Evolutionary conservation across 2,797 vertebrate species (phyloP).

Genomic region (Phyllotis vaccarum): DNA sequence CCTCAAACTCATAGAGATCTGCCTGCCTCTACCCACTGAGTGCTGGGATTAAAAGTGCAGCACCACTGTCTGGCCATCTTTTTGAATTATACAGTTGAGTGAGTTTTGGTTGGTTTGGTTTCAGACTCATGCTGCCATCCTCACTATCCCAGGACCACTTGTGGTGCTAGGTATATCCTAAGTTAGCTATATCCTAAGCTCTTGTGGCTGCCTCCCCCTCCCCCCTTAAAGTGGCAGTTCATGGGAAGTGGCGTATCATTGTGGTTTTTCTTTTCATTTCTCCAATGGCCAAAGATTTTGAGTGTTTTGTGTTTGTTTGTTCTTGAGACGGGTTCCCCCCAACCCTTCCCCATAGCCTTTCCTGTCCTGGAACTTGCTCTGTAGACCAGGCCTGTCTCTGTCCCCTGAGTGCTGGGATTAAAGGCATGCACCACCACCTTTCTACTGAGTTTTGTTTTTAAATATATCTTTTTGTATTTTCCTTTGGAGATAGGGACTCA

Average conservation of each 20-base stretch:
- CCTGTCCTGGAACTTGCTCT: not conserved
- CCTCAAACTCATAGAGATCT: not conserved
- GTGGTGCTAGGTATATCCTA: not conserved
- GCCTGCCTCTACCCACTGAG: not conserved
- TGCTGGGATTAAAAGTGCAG: not conserved
- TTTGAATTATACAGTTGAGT: not conserved
- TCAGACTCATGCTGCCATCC: not conserved
- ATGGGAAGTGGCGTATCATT: not conserved
- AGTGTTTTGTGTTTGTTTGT: not conserved
- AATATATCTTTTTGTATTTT: not conserved
- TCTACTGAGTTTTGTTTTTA: not conserved
- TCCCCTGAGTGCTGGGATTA: not conserved
- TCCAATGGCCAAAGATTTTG: not conserved
- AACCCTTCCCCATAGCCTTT: not conserved
- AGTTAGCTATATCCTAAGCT: not conserved
- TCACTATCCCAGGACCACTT: not conserved
- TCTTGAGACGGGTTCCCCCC: not conserved
- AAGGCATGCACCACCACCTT: accelerated
- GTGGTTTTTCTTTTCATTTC: not conserved
- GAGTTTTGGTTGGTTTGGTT: not conserved
- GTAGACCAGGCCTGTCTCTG: not conserved
- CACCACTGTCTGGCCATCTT: not conserved
- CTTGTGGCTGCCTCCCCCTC: not conserved
- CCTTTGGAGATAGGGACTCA: not conserved
- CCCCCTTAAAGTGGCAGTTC: not conserved